Conservation (phyloP, 2,113 vertebrate genomes). For the Talpa occidentalis region DNA sequence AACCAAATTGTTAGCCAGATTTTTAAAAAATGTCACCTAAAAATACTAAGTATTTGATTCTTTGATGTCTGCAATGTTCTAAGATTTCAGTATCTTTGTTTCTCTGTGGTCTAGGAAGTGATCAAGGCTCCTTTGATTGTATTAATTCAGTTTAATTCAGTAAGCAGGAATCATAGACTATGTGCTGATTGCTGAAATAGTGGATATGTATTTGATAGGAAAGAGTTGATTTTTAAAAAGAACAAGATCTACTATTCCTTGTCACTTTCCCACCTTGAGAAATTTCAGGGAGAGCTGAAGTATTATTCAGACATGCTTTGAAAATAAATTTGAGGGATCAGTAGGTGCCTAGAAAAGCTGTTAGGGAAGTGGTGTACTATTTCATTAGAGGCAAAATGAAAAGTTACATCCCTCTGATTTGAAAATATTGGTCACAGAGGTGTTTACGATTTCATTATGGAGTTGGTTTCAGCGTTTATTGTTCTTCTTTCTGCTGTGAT, state of each 20-base stretch:
- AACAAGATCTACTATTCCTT: neutral
- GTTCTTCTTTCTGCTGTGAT: neutral
- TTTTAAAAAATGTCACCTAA: neutral
- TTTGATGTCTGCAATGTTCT: neutral
- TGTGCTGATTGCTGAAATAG: neutral
- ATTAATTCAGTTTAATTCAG: neutral
- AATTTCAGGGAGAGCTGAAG: neutral
- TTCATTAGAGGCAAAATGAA: constrained; percentile 43
- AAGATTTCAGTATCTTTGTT: neutral
- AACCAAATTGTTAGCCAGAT: neutral
- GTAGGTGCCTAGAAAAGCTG: neutral
- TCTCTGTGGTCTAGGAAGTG: neutral
- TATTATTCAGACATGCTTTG: neutral
- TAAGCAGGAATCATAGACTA: neutral
- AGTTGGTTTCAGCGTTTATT: constrained; percentile 25
- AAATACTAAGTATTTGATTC: neutral
- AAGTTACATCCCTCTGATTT: constrained; percentile 48
- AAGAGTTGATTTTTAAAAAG: neutral
- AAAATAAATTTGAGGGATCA: neutral
- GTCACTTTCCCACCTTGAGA: neutral
- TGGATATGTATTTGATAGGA: neutral
- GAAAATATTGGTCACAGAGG: constrained; percentile 33
- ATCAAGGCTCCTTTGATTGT: neutral
- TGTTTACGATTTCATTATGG: constrained; percentile 50
- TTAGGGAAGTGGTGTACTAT: neutral